phyloP scores from a whole-genome alignment of 1,140 invertebrate genomes.

The Archivesica marissinica region DNA sequence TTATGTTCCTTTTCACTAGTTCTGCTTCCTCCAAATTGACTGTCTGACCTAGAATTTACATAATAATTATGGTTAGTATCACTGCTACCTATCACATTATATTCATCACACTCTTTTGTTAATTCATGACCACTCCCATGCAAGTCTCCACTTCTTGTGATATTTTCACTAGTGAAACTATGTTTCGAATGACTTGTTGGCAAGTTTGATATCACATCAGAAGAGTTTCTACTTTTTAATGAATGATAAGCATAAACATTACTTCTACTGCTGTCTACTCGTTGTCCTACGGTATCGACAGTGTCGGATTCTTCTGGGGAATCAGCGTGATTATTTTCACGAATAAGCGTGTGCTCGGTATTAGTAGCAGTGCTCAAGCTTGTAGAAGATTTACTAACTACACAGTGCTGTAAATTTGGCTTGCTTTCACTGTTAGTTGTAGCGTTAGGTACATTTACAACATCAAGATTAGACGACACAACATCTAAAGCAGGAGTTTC shows the following conservation, averaged over 20 bases:
- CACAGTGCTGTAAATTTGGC: constrained; percentile 10
- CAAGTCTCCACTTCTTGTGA: constrained; percentile 16
- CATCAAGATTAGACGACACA: constrained; percentile 54
- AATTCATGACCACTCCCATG: background rate
- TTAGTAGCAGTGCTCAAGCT: constrained; percentile 50
- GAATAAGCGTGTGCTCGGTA: constrained; percentile 24
- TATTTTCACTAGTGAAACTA: constrained; percentile 17
- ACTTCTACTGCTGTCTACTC: background rate
- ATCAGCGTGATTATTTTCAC: background rate
- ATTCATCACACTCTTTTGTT: background rate
- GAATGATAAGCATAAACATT: constrained; percentile 29
- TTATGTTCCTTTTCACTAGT: constrained; percentile 9
- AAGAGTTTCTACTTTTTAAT: constrained; percentile 18
- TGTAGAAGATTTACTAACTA: constrained; percentile 37
- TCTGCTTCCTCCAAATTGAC: background rate
- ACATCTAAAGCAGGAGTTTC: constrained; percentile 55
- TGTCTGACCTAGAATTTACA: constrained; percentile 21
- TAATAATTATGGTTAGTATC: constrained; percentile 14
- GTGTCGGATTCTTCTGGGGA: background rate
- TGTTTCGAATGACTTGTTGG: background rate
- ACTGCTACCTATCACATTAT: constrained; percentile 25
- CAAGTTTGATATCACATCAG: background rate
- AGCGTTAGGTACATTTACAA: constrained; percentile 50
- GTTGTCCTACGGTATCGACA: background rate
- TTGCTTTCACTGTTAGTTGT: constrained; percentile 6